Evolutionary conservation across 2,888 invertebrate species (phyloP).

Genomic region (Phlogophora meticulosa): DNA sequence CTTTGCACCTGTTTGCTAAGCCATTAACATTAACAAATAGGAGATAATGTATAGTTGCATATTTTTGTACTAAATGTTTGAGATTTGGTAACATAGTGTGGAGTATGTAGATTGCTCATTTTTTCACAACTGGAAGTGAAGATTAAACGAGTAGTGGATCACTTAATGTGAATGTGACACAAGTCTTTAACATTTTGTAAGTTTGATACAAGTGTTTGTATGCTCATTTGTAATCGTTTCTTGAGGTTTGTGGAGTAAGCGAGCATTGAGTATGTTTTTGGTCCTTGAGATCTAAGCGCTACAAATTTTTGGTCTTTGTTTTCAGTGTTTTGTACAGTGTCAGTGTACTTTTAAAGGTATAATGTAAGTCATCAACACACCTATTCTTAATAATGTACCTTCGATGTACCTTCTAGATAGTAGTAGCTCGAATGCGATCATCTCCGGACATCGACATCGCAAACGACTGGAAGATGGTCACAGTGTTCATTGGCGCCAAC

Average conservation of each 20-base stretch:
- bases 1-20: constrained; percentile 27
- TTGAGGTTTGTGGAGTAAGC: background rate
- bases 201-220: constrained; percentile 12
- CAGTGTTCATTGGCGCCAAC: constrained; percentile 94
- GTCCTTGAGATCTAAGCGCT: background rate
- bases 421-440: constrained; percentile 92
- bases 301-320: background rate
- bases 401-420: constrained; percentile 81
- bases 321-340: background rate
- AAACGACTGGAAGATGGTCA: constrained; percentile 94
- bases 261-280: background rate
- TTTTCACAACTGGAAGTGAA: constrained; percentile 29
- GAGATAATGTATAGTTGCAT: constrained; percentile 4
- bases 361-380: too few relatives aligned
- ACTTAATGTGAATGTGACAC: constrained; percentile 19
- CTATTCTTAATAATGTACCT: too few relatives aligned
- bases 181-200: constrained; percentile 24
- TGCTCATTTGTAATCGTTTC: constrained; percentile 18
- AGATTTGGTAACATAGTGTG: constrained; percentile 30
- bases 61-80: constrained; percentile 16
- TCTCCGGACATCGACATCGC: constrained; percentile 91
- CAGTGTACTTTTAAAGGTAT: too few relatives aligned
- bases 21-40: constrained; percentile 43
- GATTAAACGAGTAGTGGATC: constrained; percentile 23
- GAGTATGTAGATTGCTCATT: constrained; percentile 8